Base-by-base conservation (phyloP, 2,113 vertebrate species). In the Piaya cayana region DNA sequence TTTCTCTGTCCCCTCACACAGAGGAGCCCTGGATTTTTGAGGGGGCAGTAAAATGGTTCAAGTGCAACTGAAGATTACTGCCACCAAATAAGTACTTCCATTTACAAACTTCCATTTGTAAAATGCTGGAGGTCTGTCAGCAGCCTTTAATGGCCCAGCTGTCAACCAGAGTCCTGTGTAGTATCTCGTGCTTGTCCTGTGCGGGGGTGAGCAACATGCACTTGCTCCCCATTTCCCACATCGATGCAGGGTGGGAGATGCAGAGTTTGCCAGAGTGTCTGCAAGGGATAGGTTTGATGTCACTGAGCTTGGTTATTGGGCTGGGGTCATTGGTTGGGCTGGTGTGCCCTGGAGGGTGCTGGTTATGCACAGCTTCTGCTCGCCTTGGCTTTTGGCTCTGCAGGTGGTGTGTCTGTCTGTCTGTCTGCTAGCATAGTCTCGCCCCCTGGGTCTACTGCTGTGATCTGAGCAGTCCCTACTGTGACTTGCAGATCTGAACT, bases 401-500 rank as follows among this genome's bases (percentile, higher is more conserved):
- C 2, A 1, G 29, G 3, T 58, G 77, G 26, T 47, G 50, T 34
- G 50, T 71, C 21, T 65, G 69, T 52, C 55, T 74, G 0, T 58
- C 55, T 74, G 0, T 67, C 45, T 6, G 2, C 42, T 39, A 26
- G 60, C 34, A 20, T 15, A 4, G 52, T 75, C 45, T 29, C 60
- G 52, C 34, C 29, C 7, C 45, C 37, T 80, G 0, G 0, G 11
- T 82, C 39, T 86, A 18, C 49, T 82, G 2, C 50, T 45, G 71
- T 10, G 20, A 13, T 45, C 22, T 56, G 58, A 71, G 58, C 30
- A 15, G 59, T 30, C 64, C 62, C 30, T 23, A 32, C 58, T 3
- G 0, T 67, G 62, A 71, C 49, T 86, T 89, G 84, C 72, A 78
- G 55, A 52, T 86, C 59, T 85, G 0, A 0, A 5, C 56, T 83